Percentiles rank a stretch among this genome's conserved stretches.
These are phyloP conservation scores for Lordiphosa clarofinis DNA, from an alignment of 1,140 invertebrate genomes.

Conservation along the genomic window DNA sequence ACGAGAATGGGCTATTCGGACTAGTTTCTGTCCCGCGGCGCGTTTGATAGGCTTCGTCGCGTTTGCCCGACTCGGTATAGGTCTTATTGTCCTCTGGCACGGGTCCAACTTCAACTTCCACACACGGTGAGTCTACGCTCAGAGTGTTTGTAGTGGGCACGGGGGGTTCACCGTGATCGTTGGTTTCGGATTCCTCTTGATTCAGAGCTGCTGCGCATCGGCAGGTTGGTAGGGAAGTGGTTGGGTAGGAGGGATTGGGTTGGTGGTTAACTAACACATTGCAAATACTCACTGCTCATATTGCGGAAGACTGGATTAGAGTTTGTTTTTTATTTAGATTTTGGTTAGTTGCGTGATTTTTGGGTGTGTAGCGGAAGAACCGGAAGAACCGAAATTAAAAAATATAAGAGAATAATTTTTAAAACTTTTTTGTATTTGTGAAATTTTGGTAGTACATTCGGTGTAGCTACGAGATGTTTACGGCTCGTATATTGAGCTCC, in stretches of 20 bases:
- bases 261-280: background rate
- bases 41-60: slow-evolving; percentile 31
- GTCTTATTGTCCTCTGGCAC: slow-evolving; percentile 23
- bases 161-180: no score
- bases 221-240: background rate
- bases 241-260: slow-evolving; percentile 2
- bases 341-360: slow-evolving; percentile 13
- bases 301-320: slow-evolving; percentile 50
- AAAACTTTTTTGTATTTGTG: slow-evolving; percentile 12
- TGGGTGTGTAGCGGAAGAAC: background rate
- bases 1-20: slow-evolving; percentile 32
- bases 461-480: background rate
- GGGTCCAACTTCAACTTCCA: slow-evolving; percentile 10
- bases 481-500: slow-evolving; percentile 11
- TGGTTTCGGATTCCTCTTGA: background rate
- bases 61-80: slow-evolving; percentile 18
- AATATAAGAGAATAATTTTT: slow-evolving; percentile 1
- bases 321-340: slow-evolving; percentile 10
- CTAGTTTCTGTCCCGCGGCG: slow-evolving; percentile 20
- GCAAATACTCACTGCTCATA: slow-evolving; percentile 68
- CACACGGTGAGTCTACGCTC: slow-evolving; percentile 27
- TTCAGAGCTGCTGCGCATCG: background rate
- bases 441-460: slow-evolving; percentile 8
- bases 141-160: background rate
- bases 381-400: slow-evolving; percentile 10